Evolutionary conservation across 2,113 vertebrate species (phyloP).

Genomic region (Orycteropus afer): DNA sequence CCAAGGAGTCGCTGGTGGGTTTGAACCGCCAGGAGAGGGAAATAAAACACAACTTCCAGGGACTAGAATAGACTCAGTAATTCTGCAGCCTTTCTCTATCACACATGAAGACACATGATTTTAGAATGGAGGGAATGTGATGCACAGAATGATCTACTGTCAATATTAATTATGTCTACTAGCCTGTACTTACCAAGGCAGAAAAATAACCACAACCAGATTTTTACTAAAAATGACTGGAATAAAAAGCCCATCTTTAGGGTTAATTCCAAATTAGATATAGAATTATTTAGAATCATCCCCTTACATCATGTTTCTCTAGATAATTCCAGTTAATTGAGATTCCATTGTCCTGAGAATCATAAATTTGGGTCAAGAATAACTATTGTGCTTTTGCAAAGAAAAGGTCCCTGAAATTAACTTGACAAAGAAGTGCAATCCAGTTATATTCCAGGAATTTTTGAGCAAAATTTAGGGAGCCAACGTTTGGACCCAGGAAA

Average conservation of each 20-base stretch:
- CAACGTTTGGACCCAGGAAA: background rate
- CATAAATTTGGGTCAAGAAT: constrained; percentile 51
- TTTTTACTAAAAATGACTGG: constrained; percentile 56
- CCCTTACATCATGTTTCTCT: constrained; percentile 23
- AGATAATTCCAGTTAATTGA: constrained; percentile 40
- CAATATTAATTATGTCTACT: background rate
- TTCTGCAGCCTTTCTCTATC: constrained; percentile 7
- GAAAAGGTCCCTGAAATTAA: constrained; percentile 45
- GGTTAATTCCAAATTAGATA: constrained; percentile 50
- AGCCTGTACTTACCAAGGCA: constrained; percentile 50
- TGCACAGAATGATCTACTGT: background rate
- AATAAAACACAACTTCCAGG: constrained; percentile 42
- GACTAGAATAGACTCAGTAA: constrained; percentile 9
- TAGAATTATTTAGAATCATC: constrained; percentile 51
- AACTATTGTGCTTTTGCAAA: constrained; percentile 30
- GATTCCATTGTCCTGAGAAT: constrained; percentile 32
- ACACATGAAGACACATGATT: constrained; percentile 12
- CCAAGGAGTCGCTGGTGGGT: no score
- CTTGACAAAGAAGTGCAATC: constrained; percentile 20
- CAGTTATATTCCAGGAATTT: constrained; percentile 33
- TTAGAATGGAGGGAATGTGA: constrained; percentile 45
- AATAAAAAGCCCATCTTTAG: constrained; percentile 64
- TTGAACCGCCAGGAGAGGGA: background rate
- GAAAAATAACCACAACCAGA: constrained; percentile 44
- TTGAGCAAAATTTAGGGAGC: background rate